A percentile compares a stretch with the other conserved stretches of the same genome.
These are phyloP conservation scores for Pteropus alecto DNA, from an alignment of 2,113 vertebrate species.

Conservation along the genomic window DNA sequence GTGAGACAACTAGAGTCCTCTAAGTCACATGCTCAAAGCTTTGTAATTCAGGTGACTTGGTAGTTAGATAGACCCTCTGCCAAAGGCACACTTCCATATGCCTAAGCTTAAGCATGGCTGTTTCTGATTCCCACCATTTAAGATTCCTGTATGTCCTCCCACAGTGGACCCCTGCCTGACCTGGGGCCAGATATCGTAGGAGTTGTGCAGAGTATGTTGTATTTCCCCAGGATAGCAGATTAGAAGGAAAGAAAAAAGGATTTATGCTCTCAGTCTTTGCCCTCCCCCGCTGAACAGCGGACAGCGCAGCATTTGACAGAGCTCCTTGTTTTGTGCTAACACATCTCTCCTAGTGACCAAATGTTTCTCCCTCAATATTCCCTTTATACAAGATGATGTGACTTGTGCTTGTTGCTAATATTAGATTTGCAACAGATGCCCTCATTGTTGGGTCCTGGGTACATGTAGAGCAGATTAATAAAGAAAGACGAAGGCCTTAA, in stretches of 20 bases:
- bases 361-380: slow-evolving; percentile 60
- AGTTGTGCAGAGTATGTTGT: neutral
- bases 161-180: neutral
- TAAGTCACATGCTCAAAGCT: neutral
- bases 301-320: neutral
- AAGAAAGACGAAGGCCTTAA: slow-evolving; percentile 25
- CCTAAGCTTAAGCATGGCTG: neutral
- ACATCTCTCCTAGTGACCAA: slow-evolving; percentile 4
- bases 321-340: slow-evolving; percentile 27
- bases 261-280: fast-evolving
- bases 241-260: neutral
- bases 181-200: neutral
- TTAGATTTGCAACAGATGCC: slow-evolving; percentile 64
- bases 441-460: slow-evolving; percentile 52
- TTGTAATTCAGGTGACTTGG: neutral
- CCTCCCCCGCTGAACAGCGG: too few relatives aligned
- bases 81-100: neutral
- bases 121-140: neutral
- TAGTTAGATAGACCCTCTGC: neutral
- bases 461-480: slow-evolving; percentile 1
- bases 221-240: neutral
- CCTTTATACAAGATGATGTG: slow-evolving; percentile 65
- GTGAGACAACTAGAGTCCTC: neutral
- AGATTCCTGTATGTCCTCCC: neutral
- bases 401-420: slow-evolving; percentile 64